Evolutionary conservation across 2,888 invertebrate genomes (phyloP), one percentile per base, ranked within the genome.

Genomic region (Drosophila kuntzei): DNA sequence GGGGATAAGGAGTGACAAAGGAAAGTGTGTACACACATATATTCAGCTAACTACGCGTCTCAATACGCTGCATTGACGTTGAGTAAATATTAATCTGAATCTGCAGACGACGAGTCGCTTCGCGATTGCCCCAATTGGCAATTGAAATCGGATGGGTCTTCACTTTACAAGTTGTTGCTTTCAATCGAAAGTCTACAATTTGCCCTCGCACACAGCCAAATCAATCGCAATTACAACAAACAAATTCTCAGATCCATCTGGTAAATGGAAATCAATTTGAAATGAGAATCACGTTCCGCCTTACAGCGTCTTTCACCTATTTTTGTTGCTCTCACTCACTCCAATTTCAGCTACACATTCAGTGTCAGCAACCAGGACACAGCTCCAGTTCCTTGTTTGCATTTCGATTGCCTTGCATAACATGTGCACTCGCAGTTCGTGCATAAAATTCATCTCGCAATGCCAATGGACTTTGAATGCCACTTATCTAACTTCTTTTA

Each of bases 341-440:
- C 41, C 41, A 41, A 20, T 22, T 41, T 41, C 41, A 41, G 41
- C 12, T 41, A 1, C 20, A 20, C 39, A 39, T 20, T 32, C n/a
- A 27, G 20, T 36, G 25, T 37, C 12, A 36, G 36, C 18, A 47
- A 12, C 27, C 20, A 41, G 11, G 16, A 44, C 12, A 20, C 36
- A 16, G 3, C 20, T 36, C 14, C 46, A 18, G 20, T 34, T 32
- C 3, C 41, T 58, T 84, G 79, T 84, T 84, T 80, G 83, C 87
- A 68, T 55, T 72, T 81, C 73, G 68, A 81, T 81, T 81, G 87
- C 72, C 66, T 85, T 79, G 72, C 83, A 50, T 75, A 76, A 76
- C 88, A 87, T 81, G 86, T 81, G 79, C 79, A 71, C 34, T 60
- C 32, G 57, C 61, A 64, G 61, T 53, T 72, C 86, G 88, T 81